A percentile compares a stretch with the other conserved stretches of the same genome.
These are phyloP conservation scores for Psephotus haematonotus DNA, from an alignment of 2,113 vertebrate species.

Conservation along the genomic window DNA sequence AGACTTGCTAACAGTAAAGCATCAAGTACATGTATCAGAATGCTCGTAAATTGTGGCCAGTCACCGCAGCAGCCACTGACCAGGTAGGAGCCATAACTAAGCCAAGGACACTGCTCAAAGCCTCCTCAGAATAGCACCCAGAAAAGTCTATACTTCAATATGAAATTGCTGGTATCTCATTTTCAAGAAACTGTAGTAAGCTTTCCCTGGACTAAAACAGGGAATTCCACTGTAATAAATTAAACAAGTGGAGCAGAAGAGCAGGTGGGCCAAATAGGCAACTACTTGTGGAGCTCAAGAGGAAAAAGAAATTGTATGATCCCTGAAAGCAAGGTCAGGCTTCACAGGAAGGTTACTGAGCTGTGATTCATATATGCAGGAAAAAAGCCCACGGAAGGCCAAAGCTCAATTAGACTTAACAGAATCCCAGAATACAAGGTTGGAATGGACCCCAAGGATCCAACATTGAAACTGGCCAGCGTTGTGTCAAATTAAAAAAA, in stretches of 20 bases:
- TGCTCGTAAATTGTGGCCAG: background rate
- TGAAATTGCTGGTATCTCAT: background rate
- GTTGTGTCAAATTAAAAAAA: background rate
- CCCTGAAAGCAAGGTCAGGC: background rate
- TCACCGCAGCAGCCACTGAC: background rate
- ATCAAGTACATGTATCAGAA: background rate
- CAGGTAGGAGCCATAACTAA: background rate
- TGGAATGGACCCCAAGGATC: background rate
- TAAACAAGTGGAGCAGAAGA: background rate
- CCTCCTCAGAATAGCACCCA: background rate
- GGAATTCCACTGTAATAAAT: background rate
- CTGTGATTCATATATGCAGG: background rate
- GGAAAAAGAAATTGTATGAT: background rate
- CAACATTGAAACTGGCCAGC: background rate
- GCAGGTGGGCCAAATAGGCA: background rate
- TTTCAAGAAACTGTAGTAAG: background rate
- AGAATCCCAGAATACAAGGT: background rate
- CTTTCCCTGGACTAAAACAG: background rate
- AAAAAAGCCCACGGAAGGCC: background rate
- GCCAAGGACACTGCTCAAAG: background rate
- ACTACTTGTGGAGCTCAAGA: background rate
- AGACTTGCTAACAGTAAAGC: background rate
- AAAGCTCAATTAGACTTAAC: background rate
- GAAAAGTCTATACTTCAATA: background rate
- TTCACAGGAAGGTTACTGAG: background rate